These are phyloP conservation scores for Nasonovia ribisnigri DNA, from an alignment of 2,888 invertebrate genomes.

Conservation along the genomic window DNA sequence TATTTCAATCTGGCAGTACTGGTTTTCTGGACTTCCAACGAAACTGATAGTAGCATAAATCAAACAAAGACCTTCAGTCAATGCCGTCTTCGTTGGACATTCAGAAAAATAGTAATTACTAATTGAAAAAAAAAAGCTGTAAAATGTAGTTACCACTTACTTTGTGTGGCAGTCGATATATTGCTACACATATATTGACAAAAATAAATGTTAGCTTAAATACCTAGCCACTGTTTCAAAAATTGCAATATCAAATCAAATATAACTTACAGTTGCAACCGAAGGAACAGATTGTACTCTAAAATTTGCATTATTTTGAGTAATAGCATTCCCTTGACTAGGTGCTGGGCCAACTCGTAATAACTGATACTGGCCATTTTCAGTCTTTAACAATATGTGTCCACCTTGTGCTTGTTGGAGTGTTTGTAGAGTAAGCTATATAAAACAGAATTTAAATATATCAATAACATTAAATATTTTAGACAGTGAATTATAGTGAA, in stretches of 20 bases:
- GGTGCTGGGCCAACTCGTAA: constrained; percentile 89
- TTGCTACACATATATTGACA: too few relatives aligned
- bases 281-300: constrained; percentile 89
- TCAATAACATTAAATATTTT: not conserved
- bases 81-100: too few relatives aligned
- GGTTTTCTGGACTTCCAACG: too few relatives aligned
- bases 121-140: too few relatives aligned
- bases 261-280: constrained; percentile 76
- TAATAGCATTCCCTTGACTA: constrained; percentile 70
- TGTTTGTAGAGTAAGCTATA: constrained; percentile 88
- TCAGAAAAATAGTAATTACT: too few relatives aligned
- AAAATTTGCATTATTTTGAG: constrained; percentile 72
- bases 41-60: too few relatives aligned
- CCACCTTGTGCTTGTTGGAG: constrained; percentile 86
- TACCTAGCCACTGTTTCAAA: too few relatives aligned
- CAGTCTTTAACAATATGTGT: constrained; percentile 93
- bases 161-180: too few relatives aligned
- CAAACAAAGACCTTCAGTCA: too few relatives aligned
- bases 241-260: constrained; percentile 8
- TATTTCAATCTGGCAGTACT: too few relatives aligned
- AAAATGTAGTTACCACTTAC: too few relatives aligned
- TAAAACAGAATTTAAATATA: constrained; percentile 72
- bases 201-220: too few relatives aligned
- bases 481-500: not conserved
- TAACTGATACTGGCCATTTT: constrained; percentile 95